A percentile compares a stretch with the other conserved stretches of the same genome.
phyloP scores from a whole-genome alignment of 1,140 invertebrate genomes.

The Solen grandis region DNA sequence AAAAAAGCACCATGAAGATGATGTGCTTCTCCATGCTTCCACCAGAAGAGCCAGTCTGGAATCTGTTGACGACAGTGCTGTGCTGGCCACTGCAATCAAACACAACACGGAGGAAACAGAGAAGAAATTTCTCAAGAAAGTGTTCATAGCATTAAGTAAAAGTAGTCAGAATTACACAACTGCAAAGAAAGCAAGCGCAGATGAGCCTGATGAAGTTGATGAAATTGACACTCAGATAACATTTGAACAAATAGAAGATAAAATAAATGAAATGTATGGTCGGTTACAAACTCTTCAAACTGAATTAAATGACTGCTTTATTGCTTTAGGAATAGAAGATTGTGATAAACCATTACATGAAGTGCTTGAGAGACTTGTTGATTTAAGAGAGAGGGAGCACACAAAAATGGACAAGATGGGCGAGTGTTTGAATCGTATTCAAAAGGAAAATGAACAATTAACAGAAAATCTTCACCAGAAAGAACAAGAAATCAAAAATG shows the following conservation, averaged over 20 bases:
- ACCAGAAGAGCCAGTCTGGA: slow-evolving; percentile 20
- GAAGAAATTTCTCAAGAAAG: background rate
- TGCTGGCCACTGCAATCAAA: background rate
- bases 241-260: slow-evolving; percentile 33
- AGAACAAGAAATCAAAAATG: slow-evolving; percentile 22
- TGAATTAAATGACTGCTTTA: slow-evolving; percentile 22
- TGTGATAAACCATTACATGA: slow-evolving; percentile 31
- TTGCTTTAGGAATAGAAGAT: slow-evolving; percentile 29
- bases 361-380: slow-evolving; percentile 33
- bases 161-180: background rate
- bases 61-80: background rate
- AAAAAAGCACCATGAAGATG: background rate
- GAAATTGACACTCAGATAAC: slow-evolving; percentile 1
- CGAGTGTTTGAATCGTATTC: slow-evolving; percentile 16
- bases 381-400: slow-evolving; percentile 18
- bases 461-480: slow-evolving; percentile 23
- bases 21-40: background rate
- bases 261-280: slow-evolving; percentile 10
- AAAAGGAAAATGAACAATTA: slow-evolving; percentile 11
- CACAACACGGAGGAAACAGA: slow-evolving; percentile 8
- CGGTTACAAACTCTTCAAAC: slow-evolving; percentile 28
- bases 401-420: slow-evolving; percentile 12
- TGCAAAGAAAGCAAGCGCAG: no score
- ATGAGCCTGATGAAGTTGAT: background rate
- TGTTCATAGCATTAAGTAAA: slow-evolving; percentile 6